Percentiles rank a stretch among this genome's conserved stretches.
These are phyloP conservation scores for Pithys albifrons DNA, from an alignment of 2,113 vertebrate genomes.

Conservation along the genomic window DNA sequence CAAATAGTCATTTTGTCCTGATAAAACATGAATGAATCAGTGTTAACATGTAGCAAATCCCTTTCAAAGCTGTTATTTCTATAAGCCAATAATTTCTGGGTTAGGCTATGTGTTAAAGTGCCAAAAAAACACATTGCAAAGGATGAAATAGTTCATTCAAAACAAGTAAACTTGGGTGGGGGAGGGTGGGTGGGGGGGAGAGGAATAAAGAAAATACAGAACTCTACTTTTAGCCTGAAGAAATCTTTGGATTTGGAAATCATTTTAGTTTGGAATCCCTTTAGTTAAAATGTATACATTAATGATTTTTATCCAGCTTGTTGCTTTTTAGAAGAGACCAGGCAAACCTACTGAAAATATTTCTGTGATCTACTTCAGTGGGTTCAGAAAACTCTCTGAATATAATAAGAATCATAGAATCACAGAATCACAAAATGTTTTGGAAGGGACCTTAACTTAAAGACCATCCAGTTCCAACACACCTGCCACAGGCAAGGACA, in stretches of 20 bases:
- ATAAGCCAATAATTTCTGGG: neutral
- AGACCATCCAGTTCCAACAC: neutral
- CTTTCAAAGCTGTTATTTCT: slow-evolving; percentile 24
- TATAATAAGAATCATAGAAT: neutral
- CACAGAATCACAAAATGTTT: neutral
- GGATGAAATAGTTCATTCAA: slow-evolving; percentile 1
- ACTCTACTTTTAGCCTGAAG: neutral
- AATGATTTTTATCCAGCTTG: neutral
- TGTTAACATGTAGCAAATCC: neutral
- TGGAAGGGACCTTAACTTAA: neutral
- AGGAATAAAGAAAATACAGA: no score
- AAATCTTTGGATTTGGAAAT: neutral
- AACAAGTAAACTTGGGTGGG: neutral
- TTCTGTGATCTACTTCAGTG: neutral
- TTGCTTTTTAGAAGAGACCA: neutral
- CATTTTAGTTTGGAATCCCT: neutral
- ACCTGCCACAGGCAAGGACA: neutral
- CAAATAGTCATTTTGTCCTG: neutral
- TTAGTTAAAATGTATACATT: neutral
- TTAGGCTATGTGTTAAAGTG: slow-evolving; percentile 6
- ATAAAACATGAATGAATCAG: neutral
- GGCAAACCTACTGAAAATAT: neutral
- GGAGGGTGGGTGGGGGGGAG: no score
- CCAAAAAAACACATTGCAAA: neutral
- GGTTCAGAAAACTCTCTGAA: neutral